phyloP scores from a whole-genome alignment of 2,888 invertebrate species.

The Camponotus fellah region DNA sequence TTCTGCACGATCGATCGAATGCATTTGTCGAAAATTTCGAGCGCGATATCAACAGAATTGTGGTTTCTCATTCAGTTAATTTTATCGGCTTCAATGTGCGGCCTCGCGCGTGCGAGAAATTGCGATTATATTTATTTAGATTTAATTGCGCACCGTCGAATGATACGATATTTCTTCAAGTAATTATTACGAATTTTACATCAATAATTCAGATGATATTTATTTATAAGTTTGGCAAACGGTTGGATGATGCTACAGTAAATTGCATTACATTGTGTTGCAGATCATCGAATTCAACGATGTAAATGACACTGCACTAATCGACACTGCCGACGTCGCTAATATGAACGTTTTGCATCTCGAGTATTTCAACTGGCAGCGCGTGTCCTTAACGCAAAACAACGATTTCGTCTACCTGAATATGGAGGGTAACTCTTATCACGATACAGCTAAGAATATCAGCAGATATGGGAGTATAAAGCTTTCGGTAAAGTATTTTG shows the following conservation, averaged over 20 bases:
- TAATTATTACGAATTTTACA: constrained; percentile 1
- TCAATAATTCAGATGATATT: not conserved
- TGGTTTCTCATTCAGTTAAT: constrained; percentile 15
- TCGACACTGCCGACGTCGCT: constrained; percentile 79
- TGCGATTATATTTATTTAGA: constrained; percentile 7
- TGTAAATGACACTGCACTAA: constrained; percentile 86
- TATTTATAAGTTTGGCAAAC: not conserved
- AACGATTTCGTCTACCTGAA: constrained; percentile 84
- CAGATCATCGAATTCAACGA: constrained; percentile 89
- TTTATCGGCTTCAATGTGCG: constrained; percentile 15
- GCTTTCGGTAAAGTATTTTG: constrained; percentile 77
- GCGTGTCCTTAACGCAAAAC: constrained; percentile 82
- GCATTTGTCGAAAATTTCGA: constrained; percentile 15
- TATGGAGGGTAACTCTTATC: constrained; percentile 78
- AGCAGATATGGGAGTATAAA: constrained; percentile 81
- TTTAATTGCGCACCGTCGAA: not conserved
- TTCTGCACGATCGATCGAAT: constrained; percentile 2
- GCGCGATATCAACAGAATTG: not conserved
- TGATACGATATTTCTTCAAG: constrained; percentile 7
- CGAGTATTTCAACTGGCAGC: constrained; percentile 84
- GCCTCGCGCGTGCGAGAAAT: constrained; percentile 5
- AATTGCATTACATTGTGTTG: constrained; percentile 57
- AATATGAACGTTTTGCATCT: constrained; percentile 84
- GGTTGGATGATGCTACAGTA: not conserved
- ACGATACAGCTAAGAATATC: constrained; percentile 78